Conservation (phyloP, 92 coral and sea anemone species). For the Heliopora coerulea region DNA sequence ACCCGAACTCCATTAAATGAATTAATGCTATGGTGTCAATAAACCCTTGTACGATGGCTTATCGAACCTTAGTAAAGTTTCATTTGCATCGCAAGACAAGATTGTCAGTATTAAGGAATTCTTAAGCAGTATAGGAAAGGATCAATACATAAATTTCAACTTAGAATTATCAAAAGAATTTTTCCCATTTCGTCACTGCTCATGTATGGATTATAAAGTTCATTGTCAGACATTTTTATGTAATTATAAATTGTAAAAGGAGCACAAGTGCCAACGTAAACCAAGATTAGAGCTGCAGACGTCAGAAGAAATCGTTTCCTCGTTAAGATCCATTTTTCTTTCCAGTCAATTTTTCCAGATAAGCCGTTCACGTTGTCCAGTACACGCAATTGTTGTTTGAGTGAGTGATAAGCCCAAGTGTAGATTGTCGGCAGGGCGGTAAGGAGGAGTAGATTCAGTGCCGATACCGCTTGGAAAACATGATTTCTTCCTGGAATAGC, state of each 20-base stretch:
- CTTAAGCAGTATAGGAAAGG: constrained; percentile 8
- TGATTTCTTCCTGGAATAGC: background rate
- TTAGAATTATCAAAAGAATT: background rate
- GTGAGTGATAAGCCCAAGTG: background rate
- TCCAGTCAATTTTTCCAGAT: constrained; percentile 3
- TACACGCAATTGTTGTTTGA: constrained; percentile 4
- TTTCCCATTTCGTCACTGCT: background rate
- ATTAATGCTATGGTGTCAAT: no score
- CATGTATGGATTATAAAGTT: background rate
- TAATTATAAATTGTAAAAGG: constrained; percentile 9
- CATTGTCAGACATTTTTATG: constrained; percentile 12
- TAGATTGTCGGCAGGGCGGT: constrained; percentile 1
- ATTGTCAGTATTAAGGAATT: constrained; percentile 5
- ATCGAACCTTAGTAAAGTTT: no score
- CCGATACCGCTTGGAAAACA: constrained; percentile 23
- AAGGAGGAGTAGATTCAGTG: constrained; percentile 9
- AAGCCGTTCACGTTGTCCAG: background rate
- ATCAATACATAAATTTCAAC: constrained; percentile 2
- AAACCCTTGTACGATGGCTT: no score
- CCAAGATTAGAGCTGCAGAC: background rate
- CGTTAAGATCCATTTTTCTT: constrained; percentile 5
- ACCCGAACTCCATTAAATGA: no score
- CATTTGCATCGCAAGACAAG: constrained; percentile 25
- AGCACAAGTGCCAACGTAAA: constrained; percentile 8
- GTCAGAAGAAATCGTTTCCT: constrained; percentile 6